Conservation (phyloP, 2,113 vertebrate species). For the Muntiacus reevesi region DNA sequence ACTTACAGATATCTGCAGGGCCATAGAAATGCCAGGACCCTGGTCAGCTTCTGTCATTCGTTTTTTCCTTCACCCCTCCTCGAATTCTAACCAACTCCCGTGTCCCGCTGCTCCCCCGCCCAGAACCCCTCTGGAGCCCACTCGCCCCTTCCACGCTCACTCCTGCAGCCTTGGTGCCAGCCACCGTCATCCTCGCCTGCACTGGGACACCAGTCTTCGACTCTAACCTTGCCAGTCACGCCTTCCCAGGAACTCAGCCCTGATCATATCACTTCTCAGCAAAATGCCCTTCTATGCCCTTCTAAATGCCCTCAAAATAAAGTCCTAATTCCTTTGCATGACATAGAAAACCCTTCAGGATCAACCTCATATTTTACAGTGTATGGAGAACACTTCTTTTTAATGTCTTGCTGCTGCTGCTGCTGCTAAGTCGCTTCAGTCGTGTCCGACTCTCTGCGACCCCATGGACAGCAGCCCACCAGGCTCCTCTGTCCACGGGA, state of each 20-base stretch:
- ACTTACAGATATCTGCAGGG: too few species aligned
- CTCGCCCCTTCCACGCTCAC: neutral
- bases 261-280: neutral
- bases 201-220: neutral
- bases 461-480: neutral
- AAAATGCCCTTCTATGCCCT: neutral
- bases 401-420: neutral
- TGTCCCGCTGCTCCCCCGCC: neutral
- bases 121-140: neutral
- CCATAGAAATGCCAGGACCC: neutral
- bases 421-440: neutral
- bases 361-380: neutral
- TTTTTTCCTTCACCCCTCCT: neutral
- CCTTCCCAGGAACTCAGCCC: neutral
- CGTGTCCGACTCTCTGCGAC: rapidly evolving
- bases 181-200: neutral
- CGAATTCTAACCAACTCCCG: neutral
- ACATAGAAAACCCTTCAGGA: neutral
- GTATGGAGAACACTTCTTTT: neutral
- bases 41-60: neutral
- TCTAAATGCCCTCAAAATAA: neutral
- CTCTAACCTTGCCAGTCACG: neutral
- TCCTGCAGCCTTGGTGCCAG: neutral
- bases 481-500: neutral
- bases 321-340: neutral